Base-by-base conservation (phyloP, 2,888 invertebrate species). In the Omphaloscelis lunosa region DNA sequence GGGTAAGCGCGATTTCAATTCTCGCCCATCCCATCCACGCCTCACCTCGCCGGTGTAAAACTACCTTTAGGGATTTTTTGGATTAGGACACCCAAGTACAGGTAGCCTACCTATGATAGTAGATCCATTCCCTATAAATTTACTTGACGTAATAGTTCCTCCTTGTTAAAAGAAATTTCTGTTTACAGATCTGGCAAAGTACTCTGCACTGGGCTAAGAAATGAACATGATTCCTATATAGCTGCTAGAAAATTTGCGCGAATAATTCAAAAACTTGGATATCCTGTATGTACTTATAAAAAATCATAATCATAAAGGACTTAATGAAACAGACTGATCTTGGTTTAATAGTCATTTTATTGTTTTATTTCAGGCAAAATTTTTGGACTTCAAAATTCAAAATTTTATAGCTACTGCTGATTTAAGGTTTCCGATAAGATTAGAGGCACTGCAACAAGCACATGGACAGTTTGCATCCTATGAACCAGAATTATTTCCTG, bases 401-500 rank as follows among this genome's bases (percentile, higher is more conserved):
- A 98, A 98, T 94, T 98, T 98, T 93, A 98, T 97, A 79, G 98
- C 97, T 66, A 98, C 98, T 62, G 98, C 97, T 86, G 98, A 98
- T 95, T 96, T 98, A 90, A 97, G 97, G 88, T 98, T 98, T 95
- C 98, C 98, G 71, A 97, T 98, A 90, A 97, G 97, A 92, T 95
- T 97, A 90, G 98, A 98, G 95, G 98, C 97, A 90, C 97, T 98
- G 78, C 98, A 97, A 95, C 98, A 97, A 93, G 97, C 97, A 85
- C 98, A 97, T 95, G 98, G 97, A 45, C 98, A 98, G 94, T 98
- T 98, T 91, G 97, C 97, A 81, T 98, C 99, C 72, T 99, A 99
- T 92, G 99, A 99, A 94, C 99, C 99, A 0, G 99, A 99, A 95
- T 96, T 99, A 75, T 99, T 99, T 95, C 99, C 99, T 12, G 99